Percentiles rank a stretch among this genome's conserved stretches.
These are phyloP conservation scores for Vannuccia rotundouncinata DNA, from an alignment of 2,888 invertebrate species.

Conservation along the genomic window DNA sequence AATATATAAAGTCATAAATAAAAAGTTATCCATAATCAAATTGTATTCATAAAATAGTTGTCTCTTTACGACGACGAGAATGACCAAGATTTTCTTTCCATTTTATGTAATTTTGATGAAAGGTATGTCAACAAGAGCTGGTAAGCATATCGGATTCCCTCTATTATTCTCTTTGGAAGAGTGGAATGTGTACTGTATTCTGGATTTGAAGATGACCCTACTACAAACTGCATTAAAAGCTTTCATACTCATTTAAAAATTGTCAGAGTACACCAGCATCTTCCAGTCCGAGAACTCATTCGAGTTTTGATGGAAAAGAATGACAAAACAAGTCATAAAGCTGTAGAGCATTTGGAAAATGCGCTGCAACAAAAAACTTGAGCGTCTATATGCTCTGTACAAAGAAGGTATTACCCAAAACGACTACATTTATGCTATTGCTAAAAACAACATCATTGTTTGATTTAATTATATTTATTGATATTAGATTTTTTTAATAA, in stretches of 20 bases:
- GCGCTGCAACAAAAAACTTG: neutral
- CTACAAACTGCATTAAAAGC: neutral
- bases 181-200: neutral
- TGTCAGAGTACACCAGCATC: conserved; percentile 13
- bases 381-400: conserved; percentile 3
- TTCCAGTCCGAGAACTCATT: conserved; percentile 9
- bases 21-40: no score
- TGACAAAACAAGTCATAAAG: neutral
- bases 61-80: neutral
- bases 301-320: conserved; percentile 16
- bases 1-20: no score
- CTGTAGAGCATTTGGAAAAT: conserved; percentile 4
- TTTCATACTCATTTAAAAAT: conserved; percentile 5
- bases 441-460: conserved; percentile 4
- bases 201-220: neutral
- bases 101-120: neutral
- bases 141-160: conserved; percentile 13
- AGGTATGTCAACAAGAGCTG: conserved; percentile 11
- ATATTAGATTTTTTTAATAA: no score
- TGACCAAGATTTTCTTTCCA: neutral
- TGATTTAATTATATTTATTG: conserved; percentile 22
- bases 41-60: no score
- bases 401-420: conserved; percentile 1
- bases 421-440: neutral
- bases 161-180: conserved; percentile 7